Percentiles rank a stretch among this genome's conserved stretches.
phyloP scores from a whole-genome alignment of 2,888 invertebrate genomes.

The Crematogaster levior region DNA sequence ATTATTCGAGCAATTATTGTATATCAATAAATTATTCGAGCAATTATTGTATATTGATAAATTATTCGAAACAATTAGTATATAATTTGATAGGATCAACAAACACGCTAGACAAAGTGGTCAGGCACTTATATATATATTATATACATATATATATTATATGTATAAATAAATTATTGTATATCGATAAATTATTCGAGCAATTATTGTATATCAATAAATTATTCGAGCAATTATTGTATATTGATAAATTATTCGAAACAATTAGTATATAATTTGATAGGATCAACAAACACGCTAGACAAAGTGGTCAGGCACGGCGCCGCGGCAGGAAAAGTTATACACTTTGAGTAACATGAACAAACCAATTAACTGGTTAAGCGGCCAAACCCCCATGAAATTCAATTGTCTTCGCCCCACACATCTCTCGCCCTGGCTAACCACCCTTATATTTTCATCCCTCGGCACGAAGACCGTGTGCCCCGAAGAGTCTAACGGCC shows the following conservation, averaged over 20 bases:
- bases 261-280: background rate
- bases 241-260: background rate
- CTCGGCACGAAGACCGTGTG: constrained; percentile 69
- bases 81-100: background rate
- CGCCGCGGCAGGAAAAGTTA: constrained; percentile 61
- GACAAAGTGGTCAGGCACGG: background rate
- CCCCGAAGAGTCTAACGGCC: constrained; percentile 76
- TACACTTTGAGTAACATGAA: constrained; percentile 77
- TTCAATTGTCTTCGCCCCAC: constrained; percentile 85
- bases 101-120: background rate
- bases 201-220: background rate
- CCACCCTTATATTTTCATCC: constrained; percentile 83
- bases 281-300: background rate
- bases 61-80: background rate
- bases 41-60: background rate
- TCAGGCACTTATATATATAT: too few species aligned
- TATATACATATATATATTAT: too few species aligned
- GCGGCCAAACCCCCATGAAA: constrained; percentile 85
- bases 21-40: background rate
- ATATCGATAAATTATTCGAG: background rate
- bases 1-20: background rate
- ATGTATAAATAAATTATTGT: too few species aligned
- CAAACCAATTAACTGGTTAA: constrained; percentile 85
- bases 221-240: background rate
- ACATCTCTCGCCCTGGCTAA: constrained; percentile 77